Percentiles rank a stretch among this genome's conserved stretches.
Conservation (phyloP, 2,888 invertebrate species). For the Sphaerophoria rueppellii region DNA sequence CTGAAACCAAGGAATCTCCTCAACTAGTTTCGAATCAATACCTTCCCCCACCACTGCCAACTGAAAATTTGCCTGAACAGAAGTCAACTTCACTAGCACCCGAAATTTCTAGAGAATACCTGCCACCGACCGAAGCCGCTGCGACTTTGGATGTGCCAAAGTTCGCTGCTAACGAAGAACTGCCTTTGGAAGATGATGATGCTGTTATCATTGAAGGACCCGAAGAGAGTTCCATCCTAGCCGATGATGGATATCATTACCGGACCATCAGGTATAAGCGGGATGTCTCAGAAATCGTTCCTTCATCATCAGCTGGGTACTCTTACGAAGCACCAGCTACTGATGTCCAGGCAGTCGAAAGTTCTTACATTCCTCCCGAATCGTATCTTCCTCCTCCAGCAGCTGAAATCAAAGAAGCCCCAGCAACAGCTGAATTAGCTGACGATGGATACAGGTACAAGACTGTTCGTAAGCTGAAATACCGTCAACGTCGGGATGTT, state of each 20-base stretch:
- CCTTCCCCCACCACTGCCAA: constrained; percentile 54
- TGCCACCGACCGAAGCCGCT: constrained; percentile 49
- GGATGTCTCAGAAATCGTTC: constrained; percentile 47
- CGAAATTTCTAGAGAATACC: constrained; percentile 40
- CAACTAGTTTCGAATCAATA: constrained; percentile 67
- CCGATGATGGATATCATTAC: constrained; percentile 52
- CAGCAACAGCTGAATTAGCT: constrained; percentile 55
- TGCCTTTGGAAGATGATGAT: constrained; percentile 44
- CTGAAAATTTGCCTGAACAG: not conserved
- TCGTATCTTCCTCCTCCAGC: constrained; percentile 33
- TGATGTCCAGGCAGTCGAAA: not conserved
- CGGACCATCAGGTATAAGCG: constrained; percentile 48
- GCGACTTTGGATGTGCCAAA: constrained; percentile 20
- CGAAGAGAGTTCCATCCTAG: constrained; percentile 29
- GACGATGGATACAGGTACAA: constrained; percentile 67
- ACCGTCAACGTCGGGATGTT: constrained; percentile 41
- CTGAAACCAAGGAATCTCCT: constrained; percentile 38
- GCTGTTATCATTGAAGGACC: constrained; percentile 50
- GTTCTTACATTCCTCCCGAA: constrained; percentile 20
- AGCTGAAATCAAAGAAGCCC: constrained; percentile 29
- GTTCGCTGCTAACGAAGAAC: constrained; percentile 20
- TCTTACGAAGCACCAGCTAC: constrained; percentile 9
- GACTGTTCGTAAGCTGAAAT: constrained; percentile 56
- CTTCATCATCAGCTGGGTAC: constrained; percentile 3
- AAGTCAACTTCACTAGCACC: constrained; percentile 10